These are phyloP conservation scores for Diaperis boleti DNA, from an alignment of 2,888 invertebrate genomes.

Conservation along the genomic window DNA sequence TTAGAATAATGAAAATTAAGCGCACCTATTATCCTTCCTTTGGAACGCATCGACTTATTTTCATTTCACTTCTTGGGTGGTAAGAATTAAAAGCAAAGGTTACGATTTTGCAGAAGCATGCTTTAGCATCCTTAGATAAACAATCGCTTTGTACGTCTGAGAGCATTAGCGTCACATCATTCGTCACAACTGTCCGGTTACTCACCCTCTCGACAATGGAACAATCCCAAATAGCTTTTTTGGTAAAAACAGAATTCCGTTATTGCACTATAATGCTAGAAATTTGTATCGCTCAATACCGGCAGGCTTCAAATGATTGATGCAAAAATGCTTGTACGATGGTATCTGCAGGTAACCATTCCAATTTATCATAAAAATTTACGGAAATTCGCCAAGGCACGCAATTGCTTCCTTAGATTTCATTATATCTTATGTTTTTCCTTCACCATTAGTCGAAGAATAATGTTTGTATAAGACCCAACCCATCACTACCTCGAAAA, in stretches of 20 bases:
- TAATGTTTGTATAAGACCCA: constrained; percentile 35
- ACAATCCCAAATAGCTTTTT: constrained; percentile 42
- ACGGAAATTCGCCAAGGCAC: constrained; percentile 42
- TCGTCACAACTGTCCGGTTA: constrained; percentile 44
- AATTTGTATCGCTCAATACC: constrained; percentile 8
- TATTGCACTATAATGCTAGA: constrained; percentile 17
- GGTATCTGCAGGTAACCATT: constrained; percentile 35
- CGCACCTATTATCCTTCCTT: constrained; percentile 11
- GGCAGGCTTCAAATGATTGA: constrained; percentile 30
- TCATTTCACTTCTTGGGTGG: constrained; percentile 5
- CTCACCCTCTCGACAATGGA: constrained; percentile 41
- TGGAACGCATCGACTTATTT: constrained; percentile 7
- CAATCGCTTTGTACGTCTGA: constrained; percentile 43
- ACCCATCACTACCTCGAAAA: constrained; percentile 33
- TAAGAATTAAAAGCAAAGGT: constrained; percentile 26
- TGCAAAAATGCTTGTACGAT: constrained; percentile 37
- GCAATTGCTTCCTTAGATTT: constrained; percentile 44
- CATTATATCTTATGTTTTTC: constrained; percentile 42
- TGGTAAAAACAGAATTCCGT: constrained; percentile 31
- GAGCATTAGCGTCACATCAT: constrained; percentile 43
- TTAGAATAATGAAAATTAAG: constrained; percentile 33
- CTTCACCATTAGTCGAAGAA: constrained; percentile 39
- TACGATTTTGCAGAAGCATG: constrained; percentile 22
- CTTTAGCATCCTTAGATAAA: constrained; percentile 41
- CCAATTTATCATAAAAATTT: constrained; percentile 40